Conservation (phyloP, 2,797 vertebrate species). For the Phataginus tetradactyla region DNA sequence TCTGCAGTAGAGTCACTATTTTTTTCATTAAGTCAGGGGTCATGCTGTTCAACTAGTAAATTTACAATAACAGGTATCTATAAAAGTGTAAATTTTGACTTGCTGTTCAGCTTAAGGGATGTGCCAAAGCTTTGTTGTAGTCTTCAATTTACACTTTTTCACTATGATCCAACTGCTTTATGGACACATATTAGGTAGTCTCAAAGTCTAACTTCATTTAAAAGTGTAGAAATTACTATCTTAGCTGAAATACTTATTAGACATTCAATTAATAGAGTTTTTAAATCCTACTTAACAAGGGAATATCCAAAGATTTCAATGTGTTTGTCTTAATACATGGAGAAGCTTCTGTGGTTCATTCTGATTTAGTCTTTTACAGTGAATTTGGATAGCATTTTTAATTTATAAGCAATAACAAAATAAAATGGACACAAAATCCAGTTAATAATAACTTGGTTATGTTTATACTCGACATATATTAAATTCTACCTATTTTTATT, state of each 20-base stretch:
- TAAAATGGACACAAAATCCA: neutral
- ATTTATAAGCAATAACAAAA: neutral
- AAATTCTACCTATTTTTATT: neutral
- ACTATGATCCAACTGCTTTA: neutral
- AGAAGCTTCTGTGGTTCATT: neutral
- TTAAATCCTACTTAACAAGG: neutral
- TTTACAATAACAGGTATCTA: neutral
- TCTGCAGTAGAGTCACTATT: neutral
- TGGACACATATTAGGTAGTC: neutral
- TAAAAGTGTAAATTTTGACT: neutral
- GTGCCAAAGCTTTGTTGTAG: neutral
- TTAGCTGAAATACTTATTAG: neutral
- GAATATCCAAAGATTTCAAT: neutral
- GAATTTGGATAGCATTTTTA: neutral
- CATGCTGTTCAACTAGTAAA: slow-evolving; percentile 37
- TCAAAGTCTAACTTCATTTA: neutral
- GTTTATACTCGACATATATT: neutral
- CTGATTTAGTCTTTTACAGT: neutral
- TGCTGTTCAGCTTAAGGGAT: neutral
- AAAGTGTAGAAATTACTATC: neutral
- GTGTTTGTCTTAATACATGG: neutral
- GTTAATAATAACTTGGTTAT: neutral
- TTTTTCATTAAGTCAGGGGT: slow-evolving; percentile 19
- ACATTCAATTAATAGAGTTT: neutral
- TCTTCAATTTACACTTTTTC: neutral